Conservation (phyloP, 2,113 vertebrate genomes). For the Morone chrysops region DNA sequence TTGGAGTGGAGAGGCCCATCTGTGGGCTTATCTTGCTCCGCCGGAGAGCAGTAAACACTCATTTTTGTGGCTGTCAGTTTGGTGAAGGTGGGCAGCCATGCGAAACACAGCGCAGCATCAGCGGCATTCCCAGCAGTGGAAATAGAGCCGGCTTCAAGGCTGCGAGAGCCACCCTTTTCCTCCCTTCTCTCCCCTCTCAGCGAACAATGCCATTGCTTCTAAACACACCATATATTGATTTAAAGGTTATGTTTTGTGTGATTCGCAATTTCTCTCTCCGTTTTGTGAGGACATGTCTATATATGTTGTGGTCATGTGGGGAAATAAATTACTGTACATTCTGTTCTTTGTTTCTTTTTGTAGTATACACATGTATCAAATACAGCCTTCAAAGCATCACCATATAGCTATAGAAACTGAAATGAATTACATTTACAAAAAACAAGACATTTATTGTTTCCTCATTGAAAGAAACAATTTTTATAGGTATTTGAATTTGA, state of each 20-base stretch:
- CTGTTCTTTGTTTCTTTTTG: background rate
- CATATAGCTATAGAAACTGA: background rate
- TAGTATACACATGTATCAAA: background rate
- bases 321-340: background rate
- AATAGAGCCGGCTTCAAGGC: slow-evolving; percentile 56
- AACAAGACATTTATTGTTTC: background rate
- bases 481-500: too few species aligned
- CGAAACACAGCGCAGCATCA: slow-evolving; percentile 65
- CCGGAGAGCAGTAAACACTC: slow-evolving; percentile 79
- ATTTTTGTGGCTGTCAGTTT: slow-evolving; percentile 81
- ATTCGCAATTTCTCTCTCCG: slow-evolving; percentile 43
- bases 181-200: slow-evolving; percentile 16
- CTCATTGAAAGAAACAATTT: background rate
- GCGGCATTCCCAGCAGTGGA: slow-evolving; percentile 54
- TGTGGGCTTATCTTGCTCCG: slow-evolving; percentile 73
- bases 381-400: background rate
- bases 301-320: background rate
- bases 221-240: slow-evolving; percentile 75
- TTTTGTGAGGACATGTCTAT: slow-evolving; percentile 53
- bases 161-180: slow-evolving; percentile 33
- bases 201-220: slow-evolving; percentile 65
- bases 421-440: background rate
- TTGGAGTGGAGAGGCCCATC: slow-evolving; percentile 70
- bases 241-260: slow-evolving; percentile 61
- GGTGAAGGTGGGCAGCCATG: slow-evolving; percentile 70